These are phyloP conservation scores for Xenopus borealis DNA, from an alignment of 2,113 vertebrate species.

Conservation along the genomic window DNA sequence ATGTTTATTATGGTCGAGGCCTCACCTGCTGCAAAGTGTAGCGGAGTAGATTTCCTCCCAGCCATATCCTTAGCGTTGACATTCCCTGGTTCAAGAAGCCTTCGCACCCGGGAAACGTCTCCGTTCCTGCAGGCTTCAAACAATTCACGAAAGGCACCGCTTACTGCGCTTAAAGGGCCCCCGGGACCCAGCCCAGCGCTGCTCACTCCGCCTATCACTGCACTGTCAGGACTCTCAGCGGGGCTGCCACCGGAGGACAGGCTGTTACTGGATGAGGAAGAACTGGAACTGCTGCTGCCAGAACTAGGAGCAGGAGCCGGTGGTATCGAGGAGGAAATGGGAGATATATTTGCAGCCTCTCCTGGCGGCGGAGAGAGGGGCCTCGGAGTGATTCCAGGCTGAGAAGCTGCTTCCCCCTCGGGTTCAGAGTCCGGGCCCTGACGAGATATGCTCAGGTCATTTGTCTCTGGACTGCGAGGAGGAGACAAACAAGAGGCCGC, in stretches of 20 bases:
- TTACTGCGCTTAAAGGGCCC: constrained; percentile 67
- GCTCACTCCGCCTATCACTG: constrained; percentile 50
- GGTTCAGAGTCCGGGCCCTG: constrained; percentile 29
- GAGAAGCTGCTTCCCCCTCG: constrained; percentile 26
- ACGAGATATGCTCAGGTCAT: not conserved
- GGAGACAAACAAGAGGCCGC: not conserved
- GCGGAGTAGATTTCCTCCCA: constrained; percentile 93
- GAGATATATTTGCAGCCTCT: not conserved
- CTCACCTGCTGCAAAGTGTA: constrained; percentile 96
- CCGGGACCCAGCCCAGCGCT: constrained; percentile 46
- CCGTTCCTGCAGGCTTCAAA: constrained; percentile 97
- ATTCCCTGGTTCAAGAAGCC: constrained; percentile 89
- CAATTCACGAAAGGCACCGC: constrained; percentile 86
- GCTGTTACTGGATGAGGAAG: constrained; percentile 60
- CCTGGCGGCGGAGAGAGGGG: not conserved
- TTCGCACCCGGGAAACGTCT: constrained; percentile 91
- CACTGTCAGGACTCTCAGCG: constrained; percentile 55
- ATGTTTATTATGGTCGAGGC: not conserved
- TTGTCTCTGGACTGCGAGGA: constrained; percentile 20
- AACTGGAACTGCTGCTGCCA: constrained; percentile 60
- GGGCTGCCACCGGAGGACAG: constrained; percentile 63
- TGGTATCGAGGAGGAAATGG: not conserved
- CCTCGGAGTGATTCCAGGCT: not conserved
- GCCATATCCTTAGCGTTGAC: constrained; percentile 99
- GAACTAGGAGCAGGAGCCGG: constrained; percentile 48